phyloP scores from a whole-genome alignment of 92 coral and sea anemone species.

The Virgularia gustaviana region DNA sequence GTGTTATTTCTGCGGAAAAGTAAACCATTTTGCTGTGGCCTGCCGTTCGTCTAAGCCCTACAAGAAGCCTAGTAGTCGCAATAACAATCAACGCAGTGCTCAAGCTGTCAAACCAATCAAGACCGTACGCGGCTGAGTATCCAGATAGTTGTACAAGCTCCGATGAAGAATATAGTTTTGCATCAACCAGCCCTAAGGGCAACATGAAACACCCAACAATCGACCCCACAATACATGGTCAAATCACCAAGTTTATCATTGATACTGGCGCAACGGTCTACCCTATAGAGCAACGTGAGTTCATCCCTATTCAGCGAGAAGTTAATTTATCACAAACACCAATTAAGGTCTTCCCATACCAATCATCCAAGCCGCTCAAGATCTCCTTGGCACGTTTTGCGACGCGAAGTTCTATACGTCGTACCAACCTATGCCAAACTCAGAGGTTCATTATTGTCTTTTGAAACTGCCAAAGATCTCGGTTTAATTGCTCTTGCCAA shows the following conservation, averaged over 20 bases:
- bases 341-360: too few relatives aligned
- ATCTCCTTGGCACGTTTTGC: too few relatives aligned
- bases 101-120: background rate
- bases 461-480: too few relatives aligned
- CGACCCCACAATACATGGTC: background rate
- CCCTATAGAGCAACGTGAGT: background rate
- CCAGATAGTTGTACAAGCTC: background rate
- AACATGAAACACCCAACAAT: background rate
- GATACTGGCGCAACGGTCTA: background rate
- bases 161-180: background rate
- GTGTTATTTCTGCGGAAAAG: constrained; percentile 41
- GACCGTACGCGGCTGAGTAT: background rate
- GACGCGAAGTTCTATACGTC: too few relatives aligned
- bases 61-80: background rate
- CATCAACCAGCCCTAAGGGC: background rate
- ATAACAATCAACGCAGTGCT: background rate
- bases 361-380: too few relatives aligned
- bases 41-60: background rate
- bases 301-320: too few relatives aligned
- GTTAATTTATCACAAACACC: too few relatives aligned
- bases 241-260: background rate
- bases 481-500: too few relatives aligned
- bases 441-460: too few relatives aligned
- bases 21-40: constrained; percentile 40
- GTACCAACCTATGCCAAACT: too few relatives aligned